Conservation (phyloP, 2,113 vertebrate genomes). For the Melanerpes formicivorus region DNA sequence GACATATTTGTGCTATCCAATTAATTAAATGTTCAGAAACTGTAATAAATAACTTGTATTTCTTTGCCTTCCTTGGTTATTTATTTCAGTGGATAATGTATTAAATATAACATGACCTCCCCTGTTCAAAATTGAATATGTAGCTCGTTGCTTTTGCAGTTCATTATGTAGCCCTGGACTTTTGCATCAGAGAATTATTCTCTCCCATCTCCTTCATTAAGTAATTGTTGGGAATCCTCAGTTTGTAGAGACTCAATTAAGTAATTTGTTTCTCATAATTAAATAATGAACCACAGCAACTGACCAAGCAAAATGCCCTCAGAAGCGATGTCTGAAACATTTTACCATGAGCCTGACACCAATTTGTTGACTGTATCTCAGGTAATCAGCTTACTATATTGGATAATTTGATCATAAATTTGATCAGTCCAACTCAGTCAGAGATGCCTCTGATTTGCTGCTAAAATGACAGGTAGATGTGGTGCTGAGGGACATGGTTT, state of each 20-base stretch:
- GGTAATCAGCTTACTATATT: background rate
- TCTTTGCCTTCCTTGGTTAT: background rate
- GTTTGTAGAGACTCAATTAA: background rate
- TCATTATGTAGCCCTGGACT: background rate
- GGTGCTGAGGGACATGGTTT: too few relatives aligned
- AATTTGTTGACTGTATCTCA: background rate
- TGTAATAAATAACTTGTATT: background rate
- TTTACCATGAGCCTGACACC: background rate
- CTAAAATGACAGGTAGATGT: background rate
- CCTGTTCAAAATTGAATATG: background rate
- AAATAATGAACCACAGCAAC: background rate
- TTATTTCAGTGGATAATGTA: background rate
- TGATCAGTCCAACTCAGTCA: background rate
- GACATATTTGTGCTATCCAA: background rate
- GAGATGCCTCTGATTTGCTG: background rate
- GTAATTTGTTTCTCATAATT: constrained; percentile 1
- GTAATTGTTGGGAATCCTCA: background rate
- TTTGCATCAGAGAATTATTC: background rate
- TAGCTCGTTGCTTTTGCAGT: background rate
- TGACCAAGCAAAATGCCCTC: background rate
- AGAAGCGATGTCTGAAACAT: background rate
- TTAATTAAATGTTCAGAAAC: background rate
- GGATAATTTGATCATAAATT: background rate
- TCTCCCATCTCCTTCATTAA: background rate
- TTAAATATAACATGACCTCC: background rate